Evolutionary conservation across 2,888 invertebrate genomes (phyloP), one percentile per base, ranked within the genome.

Genomic region (Phengaris alcon): DNA sequence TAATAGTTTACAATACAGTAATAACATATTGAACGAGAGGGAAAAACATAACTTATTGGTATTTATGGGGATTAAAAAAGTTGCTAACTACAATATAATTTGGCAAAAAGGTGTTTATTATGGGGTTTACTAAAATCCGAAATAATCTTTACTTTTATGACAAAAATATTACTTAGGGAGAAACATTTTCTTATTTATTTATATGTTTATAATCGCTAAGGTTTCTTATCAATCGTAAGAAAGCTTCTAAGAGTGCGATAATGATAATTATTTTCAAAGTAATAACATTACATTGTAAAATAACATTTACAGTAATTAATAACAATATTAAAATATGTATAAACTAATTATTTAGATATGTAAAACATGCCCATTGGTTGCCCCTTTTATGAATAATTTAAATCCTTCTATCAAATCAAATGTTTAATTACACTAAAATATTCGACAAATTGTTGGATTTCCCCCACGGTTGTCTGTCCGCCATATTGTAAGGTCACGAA

Each of bases 401-500:
- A 72, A 72, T 72, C 72, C 52, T 54, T 72, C 54, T 35, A 52
- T 54, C 72, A 54, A 70, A 70, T 70, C 70, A 52, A 52, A 72
- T 52, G 22, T 52, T 54, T 52, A 72, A 15, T 51, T 51, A 72
- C 52, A 72, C 52, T 52, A 8, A 72, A 52, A 13, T 70, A 51
- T 51, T 35, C 35, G 35, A 54, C 52, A 54, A 51, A 70, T 70
- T 70, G 3, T 13, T 22, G 72, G 72, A 54, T 54, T 54, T 12
- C 72, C 72, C 72, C 54, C 8, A 6, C 12, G 48, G 9, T 54
- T 52, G 52, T 72, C 35, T 64, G 64, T 64, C 64, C 64, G 64
- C 64, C 64, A 64, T 64, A 12, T 64, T 64, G 64, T 64, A 64
- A 64, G 35, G 64, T 64, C 64, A 64, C 64, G 64, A 64, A 64